Evolutionary conservation across 2,888 invertebrate genomes (phyloP), one percentile per base, ranked within the genome.

Genomic region (Myathropa florea): DNA sequence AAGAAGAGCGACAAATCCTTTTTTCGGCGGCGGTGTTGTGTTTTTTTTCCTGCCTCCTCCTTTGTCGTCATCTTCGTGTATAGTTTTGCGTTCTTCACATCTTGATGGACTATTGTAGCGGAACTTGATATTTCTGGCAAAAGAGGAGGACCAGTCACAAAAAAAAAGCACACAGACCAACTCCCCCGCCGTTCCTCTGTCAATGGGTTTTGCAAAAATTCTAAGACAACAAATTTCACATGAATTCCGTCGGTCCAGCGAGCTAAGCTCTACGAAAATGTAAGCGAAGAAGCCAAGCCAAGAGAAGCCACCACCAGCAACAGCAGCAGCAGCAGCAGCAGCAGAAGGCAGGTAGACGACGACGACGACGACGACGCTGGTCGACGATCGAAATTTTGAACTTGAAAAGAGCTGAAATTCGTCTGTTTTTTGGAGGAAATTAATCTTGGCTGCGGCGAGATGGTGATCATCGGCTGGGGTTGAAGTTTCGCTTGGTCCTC

Each of bases 101-200:
- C 86, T 83, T 86, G 86, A 86, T 78, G 86, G 78, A 86, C 86
- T 86, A 82, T 86, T 86, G 82, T 86, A 83, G 86, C 82, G 86
- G 82, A 86, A 86, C 82, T 86, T 86, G 86, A 86, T 86, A 86
- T 86, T 82, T 73, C 73, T 82, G 77, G 70, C 71, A 72, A 82
- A 82, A 73, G 78, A 60, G 21, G 30, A 64, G 33, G 59, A 1
- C 26, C 57, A 57, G 57, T 10, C 21, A 23, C 21, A 53, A 64
- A 18, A 57, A 57, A 30, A 70, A 30, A 28, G 39, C 33, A 10
- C 72, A 65, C 39, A 46, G 0, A 46, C 14, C n/a, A n/a, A 46
- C 39, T n/a, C 39, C 39, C 39, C 39, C 39, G 6, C 39, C n/a
- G 39, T n/a, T n/a, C 39, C 39, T 18, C 39, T 3, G 39, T 18